These are phyloP conservation scores for Saxidomus purpurata DNA, from an alignment of 1,140 invertebrate species.

Conservation along the genomic window DNA sequence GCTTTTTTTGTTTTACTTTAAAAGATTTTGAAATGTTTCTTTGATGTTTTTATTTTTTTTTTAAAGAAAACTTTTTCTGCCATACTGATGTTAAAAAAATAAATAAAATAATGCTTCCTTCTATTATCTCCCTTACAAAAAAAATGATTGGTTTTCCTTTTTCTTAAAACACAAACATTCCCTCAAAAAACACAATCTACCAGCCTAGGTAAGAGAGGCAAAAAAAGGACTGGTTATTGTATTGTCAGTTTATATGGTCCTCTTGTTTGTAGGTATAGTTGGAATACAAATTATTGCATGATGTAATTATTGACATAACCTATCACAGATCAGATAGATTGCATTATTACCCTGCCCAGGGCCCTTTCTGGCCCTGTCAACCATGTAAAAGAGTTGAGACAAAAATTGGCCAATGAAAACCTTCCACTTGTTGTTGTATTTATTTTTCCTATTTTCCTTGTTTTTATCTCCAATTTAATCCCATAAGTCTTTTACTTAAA, in stretches of 20 bases:
- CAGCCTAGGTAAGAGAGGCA: not conserved
- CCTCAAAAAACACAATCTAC: not conserved
- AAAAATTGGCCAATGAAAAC: not conserved
- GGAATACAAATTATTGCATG: slow-evolving; percentile 62
- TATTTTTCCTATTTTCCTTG: no score
- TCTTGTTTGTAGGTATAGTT: slow-evolving; percentile 46
- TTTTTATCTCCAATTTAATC: no score
- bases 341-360: slow-evolving; percentile 54
- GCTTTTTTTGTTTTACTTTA: no score
- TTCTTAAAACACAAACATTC: not conserved
- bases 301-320: slow-evolving; percentile 58
- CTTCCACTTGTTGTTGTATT: not conserved
- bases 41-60: no score
- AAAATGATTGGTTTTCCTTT: not conserved
- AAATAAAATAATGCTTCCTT: not conserved
- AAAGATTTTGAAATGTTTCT: no score
- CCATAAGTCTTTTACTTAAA: no score
- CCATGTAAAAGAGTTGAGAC: no score
- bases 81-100: no score
- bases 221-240: not conserved
- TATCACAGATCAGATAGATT: slow-evolving; percentile 49
- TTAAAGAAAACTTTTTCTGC: no score
- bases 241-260: not conserved
- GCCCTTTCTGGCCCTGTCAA: not conserved
- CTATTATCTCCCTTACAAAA: not conserved